These are phyloP conservation scores for Cavia aperea DNA, from an alignment of 2,113 vertebrate genomes.

Conservation along the genomic window DNA sequence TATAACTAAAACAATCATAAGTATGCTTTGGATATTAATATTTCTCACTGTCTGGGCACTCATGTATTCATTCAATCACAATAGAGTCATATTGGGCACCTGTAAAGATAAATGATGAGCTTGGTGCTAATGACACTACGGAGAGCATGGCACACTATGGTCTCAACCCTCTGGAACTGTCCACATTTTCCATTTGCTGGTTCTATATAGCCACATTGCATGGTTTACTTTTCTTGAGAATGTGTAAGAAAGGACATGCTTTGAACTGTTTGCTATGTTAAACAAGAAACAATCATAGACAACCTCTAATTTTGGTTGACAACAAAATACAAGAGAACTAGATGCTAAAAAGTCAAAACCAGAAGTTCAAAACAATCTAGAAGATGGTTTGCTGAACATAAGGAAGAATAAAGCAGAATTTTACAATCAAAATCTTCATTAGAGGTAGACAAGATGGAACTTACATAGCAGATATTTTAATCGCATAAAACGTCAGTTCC, in stretches of 20 bases:
- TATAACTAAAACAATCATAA: background rate
- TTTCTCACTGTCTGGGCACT: background rate
- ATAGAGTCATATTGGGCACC: background rate
- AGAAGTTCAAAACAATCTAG: background rate
- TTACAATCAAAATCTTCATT: background rate
- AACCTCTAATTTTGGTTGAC: background rate
- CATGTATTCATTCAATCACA: background rate
- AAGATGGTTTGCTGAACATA: background rate
- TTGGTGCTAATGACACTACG: background rate
- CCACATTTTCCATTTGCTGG: background rate
- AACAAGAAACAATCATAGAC: background rate
- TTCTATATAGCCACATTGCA: background rate
- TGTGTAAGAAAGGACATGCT: background rate
- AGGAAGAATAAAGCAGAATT: background rate
- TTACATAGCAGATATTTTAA: background rate
- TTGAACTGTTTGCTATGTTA: background rate
- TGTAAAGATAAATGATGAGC: no score
- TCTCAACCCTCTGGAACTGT: background rate
- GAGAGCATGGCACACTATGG: accelerated
- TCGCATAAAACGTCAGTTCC: background rate
- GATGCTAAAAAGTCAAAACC: background rate
- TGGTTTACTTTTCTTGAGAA: background rate
- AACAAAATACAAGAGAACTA: background rate
- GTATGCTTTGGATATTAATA: background rate
- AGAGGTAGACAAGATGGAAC: background rate